Conservation (phyloP, 1,140 invertebrate genomes). For the Bombyx mandarina region DNA sequence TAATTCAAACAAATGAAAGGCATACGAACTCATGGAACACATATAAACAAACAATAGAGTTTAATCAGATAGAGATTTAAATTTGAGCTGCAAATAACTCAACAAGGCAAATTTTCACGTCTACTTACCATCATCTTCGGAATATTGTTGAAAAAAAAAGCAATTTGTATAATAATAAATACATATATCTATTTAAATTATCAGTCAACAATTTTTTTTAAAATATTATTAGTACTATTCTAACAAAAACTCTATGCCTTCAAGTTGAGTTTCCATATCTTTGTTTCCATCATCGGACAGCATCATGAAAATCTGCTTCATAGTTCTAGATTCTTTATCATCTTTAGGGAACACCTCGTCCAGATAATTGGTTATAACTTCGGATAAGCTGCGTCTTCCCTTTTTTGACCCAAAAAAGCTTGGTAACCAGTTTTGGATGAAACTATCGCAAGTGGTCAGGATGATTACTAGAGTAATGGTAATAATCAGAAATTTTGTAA, state of each 20-base stretch:
- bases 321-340: constrained; percentile 34
- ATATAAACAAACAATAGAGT: neutral
- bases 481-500: constrained; percentile 1
- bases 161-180: neutral
- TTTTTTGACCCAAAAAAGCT: neutral
- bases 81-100: too few species aligned
- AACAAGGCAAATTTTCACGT: too few species aligned
- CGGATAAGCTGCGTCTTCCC: constrained; percentile 29
- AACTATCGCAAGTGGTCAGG: constrained; percentile 7
- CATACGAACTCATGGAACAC: neutral
- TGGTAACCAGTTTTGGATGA: constrained; percentile 18
- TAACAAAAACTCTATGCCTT: constrained; percentile 24
- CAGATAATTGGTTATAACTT: constrained; percentile 33
- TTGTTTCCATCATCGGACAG: constrained; percentile 26
- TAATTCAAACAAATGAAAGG: neutral
- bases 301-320: constrained; percentile 43
- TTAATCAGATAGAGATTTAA: neutral
- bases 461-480: constrained; percentile 6
- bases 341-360: constrained; percentile 48
- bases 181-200: too few species aligned
- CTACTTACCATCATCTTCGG: neutral
- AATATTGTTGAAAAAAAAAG: neutral
- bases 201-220: too few species aligned
- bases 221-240: constrained; percentile 9
- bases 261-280: constrained; percentile 17